Conservation (phyloP, 2,113 vertebrate species). For the Copsychus sechellarum region DNA sequence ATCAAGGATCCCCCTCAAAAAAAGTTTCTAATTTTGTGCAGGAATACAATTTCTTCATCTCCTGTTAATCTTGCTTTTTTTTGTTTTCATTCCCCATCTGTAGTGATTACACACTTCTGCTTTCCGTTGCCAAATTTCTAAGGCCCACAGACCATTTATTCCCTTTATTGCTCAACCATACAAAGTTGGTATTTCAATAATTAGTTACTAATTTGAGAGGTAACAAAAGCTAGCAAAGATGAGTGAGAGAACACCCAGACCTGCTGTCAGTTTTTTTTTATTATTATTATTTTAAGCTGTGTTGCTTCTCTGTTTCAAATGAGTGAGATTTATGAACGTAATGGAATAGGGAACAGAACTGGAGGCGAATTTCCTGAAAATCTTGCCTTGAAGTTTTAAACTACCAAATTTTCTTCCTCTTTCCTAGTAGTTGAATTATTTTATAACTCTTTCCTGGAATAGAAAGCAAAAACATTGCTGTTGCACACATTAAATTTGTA, state of each 20-base stretch:
- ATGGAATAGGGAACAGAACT: neutral
- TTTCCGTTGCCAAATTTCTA: neutral
- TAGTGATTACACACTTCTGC: neutral
- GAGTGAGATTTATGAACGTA: neutral
- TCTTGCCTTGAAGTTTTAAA: neutral
- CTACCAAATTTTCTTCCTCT: neutral
- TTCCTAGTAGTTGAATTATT: neutral
- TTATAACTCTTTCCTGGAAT: neutral
- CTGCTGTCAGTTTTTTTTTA: neutral
- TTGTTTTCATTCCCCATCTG: neutral
- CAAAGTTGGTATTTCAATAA: neutral
- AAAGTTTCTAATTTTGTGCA: neutral
- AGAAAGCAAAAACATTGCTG: neutral
- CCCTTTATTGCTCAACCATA: neutral
- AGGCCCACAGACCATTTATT: fast-evolving
- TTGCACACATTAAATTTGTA: too few species aligned
- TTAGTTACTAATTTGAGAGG: neutral
- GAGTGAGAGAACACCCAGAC: neutral
- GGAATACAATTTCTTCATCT: neutral
- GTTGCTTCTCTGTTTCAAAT: neutral
- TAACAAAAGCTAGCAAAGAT: neutral
- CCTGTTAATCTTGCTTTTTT: neutral
- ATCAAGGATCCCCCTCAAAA: neutral
- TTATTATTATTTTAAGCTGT: neutral
- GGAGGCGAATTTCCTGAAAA: neutral